Conservation (phyloP, 2,888 invertebrate genomes). For the Piscicola geometra region DNA sequence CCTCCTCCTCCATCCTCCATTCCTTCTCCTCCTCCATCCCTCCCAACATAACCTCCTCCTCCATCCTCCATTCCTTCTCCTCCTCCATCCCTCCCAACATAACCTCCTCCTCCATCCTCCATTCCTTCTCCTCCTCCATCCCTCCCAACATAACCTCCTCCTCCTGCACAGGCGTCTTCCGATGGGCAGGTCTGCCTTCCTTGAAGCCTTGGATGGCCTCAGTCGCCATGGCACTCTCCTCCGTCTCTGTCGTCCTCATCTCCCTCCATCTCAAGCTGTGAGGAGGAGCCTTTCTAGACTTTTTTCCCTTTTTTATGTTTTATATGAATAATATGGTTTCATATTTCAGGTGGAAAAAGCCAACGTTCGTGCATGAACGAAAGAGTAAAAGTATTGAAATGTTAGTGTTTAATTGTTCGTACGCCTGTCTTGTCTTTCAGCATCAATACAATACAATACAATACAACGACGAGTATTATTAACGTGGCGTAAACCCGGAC, state of each 20-base stretch:
- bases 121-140: constrained; percentile 58
- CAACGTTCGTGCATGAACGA: neutral
- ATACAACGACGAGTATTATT: no score
- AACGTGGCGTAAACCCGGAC: no score
- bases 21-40: no score
- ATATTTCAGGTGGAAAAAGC: neutral
- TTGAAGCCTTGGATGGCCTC: constrained; percentile 97
- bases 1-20: no score
- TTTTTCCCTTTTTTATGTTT: no score
- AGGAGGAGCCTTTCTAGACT: constrained; percentile 41
- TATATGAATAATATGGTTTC: no score
- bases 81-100: constrained; percentile 93
- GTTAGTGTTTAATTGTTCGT: no score
- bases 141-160: neutral
- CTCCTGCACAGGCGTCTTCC: constrained; percentile 54
- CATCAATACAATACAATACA: no score
- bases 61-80: constrained; percentile 87
- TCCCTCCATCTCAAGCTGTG: constrained; percentile 85
- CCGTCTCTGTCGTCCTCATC: constrained; percentile 93
- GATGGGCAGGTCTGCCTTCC: constrained; percentile 55
- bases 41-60: constrained; percentile 77
- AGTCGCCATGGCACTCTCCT: constrained; percentile 96
- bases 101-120: constrained; percentile 95
- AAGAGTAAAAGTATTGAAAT: neutral
- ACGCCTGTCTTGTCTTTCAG: no score